Base-by-base conservation (phyloP, 2,113 vertebrate genomes). In the Tricholaema leucomelas region DNA sequence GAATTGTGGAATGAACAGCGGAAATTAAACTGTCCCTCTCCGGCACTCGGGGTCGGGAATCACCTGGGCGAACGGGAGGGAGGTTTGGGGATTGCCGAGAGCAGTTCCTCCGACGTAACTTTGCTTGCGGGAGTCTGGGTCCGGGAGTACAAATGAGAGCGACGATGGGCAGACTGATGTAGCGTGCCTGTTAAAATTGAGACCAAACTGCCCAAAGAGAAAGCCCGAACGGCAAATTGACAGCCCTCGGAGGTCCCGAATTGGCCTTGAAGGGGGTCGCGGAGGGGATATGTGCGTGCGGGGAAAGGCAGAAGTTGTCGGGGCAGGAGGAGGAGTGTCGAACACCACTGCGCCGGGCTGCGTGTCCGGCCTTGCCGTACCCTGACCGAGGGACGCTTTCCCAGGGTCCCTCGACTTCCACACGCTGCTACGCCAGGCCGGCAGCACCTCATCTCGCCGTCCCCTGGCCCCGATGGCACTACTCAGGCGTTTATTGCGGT, bases 401-500 rank as follows among this genome's bases (percentile, higher is more conserved):
- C 69, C n/a, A 28, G 25, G 46, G 59, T 83, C 86, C 63, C 94
- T 31, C 50, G 31, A 44, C 40, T 50, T 67, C 48, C 73, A 63
- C 44, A 76, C 63, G 76, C 25, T 44, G n/a, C 69, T 63, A 69
- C 85, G 83, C 85, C 77, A 67, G 90, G 66, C 77, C 74, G 60
- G 65, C 73, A 50, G 61, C 61, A n/a, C 82, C 87, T 74, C 65
- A 50, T 64, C 92, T 90, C 64, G 70, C 93, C 88, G 86, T 69
- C 52, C 73, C 88, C 85, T 81, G 55, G 69, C 85, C 89, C 83
- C 85, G 91, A 58, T n/a, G 94, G 87, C 83, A 61, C 66, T 72
- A 84, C 87, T 77, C 94, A 71, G 92, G 93, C 85, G 93, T 46
- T 91, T 83, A 93, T 33, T 81, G 60, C 84, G 72, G 91, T 10